Evolutionary conservation across 1,140 invertebrate genomes (phyloP).

Genomic region (Bemisia tabaci): DNA sequence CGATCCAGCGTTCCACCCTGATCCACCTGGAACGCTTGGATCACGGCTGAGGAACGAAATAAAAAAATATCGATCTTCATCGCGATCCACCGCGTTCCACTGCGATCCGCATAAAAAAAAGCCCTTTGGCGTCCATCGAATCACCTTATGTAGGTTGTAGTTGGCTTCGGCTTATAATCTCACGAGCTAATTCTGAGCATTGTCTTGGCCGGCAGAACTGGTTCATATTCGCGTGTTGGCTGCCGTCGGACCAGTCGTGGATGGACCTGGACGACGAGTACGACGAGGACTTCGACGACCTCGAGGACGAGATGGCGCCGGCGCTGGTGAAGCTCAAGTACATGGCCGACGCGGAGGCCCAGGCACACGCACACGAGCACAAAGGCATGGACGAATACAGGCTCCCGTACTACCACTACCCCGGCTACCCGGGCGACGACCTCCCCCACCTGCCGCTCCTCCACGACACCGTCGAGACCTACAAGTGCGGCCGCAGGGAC

Average conservation of each 20-base stretch:
- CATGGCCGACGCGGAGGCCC: background rate
- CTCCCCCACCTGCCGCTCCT: slow-evolving; percentile 18
- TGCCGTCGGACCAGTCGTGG: slow-evolving; percentile 17
- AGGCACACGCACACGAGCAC: too few species aligned
- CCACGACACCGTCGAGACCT: slow-evolving; percentile 7
- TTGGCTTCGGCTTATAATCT: too few species aligned
- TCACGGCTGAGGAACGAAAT: too few species aligned
- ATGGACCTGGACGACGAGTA: slow-evolving; percentile 19
- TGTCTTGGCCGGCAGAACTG: slow-evolving; percentile 20
- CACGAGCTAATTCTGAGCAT: too few species aligned
- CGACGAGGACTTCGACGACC: slow-evolving; percentile 17
- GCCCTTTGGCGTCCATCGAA: too few species aligned
- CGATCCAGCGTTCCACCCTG: too few species aligned
- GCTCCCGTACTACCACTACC: slow-evolving; percentile 10
- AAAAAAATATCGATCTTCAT: too few species aligned
- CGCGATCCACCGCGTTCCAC: too few species aligned
- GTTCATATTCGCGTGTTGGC: slow-evolving; percentile 23
- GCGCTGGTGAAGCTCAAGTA: background rate
- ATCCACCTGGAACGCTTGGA: too few species aligned
- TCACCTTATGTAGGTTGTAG: too few species aligned
- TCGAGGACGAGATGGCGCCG: background rate
- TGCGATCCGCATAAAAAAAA: too few species aligned
- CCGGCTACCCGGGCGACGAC: slow-evolving; percentile 4
- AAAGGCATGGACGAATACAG: slow-evolving; percentile 11
- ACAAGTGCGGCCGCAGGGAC: slow-evolving; percentile 13